Conservation (phyloP, 2,888 invertebrate genomes). For the Seira ritae region DNA sequence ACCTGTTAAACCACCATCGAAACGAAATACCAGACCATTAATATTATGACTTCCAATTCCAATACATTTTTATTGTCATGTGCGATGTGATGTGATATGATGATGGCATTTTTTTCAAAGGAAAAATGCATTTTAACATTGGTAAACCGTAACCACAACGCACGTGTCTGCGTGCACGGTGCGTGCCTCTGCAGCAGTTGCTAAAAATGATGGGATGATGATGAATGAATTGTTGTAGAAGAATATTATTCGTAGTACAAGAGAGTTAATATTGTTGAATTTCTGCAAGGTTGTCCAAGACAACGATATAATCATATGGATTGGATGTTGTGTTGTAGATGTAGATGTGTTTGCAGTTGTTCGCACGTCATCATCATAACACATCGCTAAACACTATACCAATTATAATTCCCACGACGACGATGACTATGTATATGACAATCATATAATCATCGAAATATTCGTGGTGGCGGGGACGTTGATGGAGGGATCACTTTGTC, state of each 20-base stretch:
- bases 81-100: neutral
- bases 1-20: constrained; percentile 21
- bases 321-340: too few relatives aligned
- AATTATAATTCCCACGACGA: constrained; percentile 11
- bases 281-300: too few relatives aligned
- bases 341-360: neutral
- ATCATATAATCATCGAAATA: neutral
- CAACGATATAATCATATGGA: too few relatives aligned
- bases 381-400: neutral
- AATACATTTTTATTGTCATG: neutral
- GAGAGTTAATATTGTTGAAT: too few relatives aligned
- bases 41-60: neutral
- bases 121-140: too few relatives aligned
- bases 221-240: too few relatives aligned
- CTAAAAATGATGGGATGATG: too few relatives aligned
- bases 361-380: constrained; percentile 8
- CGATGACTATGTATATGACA: too few relatives aligned
- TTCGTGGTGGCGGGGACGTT: neutral
- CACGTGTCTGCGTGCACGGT: neutral
- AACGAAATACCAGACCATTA: constrained; percentile 1
- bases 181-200: too few relatives aligned
- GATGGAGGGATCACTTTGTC: neutral
- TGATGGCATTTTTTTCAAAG: too few relatives aligned
- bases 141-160: constrained; percentile 4
- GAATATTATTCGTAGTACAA: too few relatives aligned